phyloP scores from a whole-genome alignment of 2,797 vertebrate species.

The Anisognathus igniventris region DNA sequence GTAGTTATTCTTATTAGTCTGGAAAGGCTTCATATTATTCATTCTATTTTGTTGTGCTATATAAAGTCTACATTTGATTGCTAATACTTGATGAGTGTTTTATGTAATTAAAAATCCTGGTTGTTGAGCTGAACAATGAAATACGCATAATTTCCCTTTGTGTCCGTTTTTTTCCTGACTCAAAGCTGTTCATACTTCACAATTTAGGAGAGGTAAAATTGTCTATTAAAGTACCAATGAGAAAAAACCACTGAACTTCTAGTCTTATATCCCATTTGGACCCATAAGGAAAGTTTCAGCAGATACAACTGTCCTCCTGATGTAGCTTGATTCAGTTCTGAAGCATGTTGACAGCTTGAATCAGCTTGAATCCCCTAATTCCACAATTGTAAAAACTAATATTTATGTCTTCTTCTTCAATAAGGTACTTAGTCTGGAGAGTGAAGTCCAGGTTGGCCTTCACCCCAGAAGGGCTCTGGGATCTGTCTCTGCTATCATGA shows the following conservation, averaged over 20 bases:
- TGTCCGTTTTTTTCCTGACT: not conserved
- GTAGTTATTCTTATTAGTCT: slow-evolving; percentile 25
- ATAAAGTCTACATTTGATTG: not conserved
- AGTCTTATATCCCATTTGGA: not conserved
- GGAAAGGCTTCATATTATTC: not conserved
- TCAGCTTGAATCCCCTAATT: not conserved
- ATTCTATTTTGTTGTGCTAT: not conserved
- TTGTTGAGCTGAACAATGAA: not conserved
- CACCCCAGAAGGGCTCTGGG: not conserved
- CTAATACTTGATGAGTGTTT: not conserved
- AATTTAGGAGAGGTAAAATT: not conserved
- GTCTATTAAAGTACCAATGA: not conserved
- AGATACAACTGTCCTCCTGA: not conserved
- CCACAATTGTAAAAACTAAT: not conserved
- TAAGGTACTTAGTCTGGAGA: not conserved
- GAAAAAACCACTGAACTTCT: not conserved
- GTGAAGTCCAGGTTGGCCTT: not conserved
- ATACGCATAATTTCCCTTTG: not conserved
- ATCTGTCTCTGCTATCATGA: not conserved
- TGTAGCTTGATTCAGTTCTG: not conserved
- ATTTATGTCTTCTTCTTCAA: not conserved
- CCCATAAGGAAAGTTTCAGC: not conserved
- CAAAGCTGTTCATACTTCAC: not conserved
- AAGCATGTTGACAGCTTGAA: not conserved
- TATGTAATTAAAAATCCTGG: not conserved